Evolutionary conservation across 2,888 invertebrate genomes (phyloP), one percentile per base, ranked within the genome.

Genomic region (Drosophila flavopinicola): DNA sequence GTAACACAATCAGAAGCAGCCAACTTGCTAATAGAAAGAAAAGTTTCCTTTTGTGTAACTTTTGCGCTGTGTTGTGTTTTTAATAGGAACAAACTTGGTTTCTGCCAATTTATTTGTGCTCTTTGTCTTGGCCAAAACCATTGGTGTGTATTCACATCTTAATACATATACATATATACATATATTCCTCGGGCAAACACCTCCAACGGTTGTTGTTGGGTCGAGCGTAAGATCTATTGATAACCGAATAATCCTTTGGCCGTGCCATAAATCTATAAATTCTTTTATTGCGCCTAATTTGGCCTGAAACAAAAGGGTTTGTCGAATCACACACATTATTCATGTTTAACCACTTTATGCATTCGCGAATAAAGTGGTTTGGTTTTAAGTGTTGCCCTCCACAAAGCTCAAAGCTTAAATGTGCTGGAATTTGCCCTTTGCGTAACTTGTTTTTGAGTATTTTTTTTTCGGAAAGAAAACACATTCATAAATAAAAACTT

Each of bases 271-370:
- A 85, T 80, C 72, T 60, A 13, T 61, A 52, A 59, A 52, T 74
- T 74, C 61, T 67, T 85, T 85, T 85, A 82, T 72, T 75, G 76
- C 56, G 78, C 85, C 83, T 78, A 80, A 80, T 85, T 80, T 85
- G 65, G 44, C 42, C 44, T 5, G 33, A 49, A 49, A 72, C 52
- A 72, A 72, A 60, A 57, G 67, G 48, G 59, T 35, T 39, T 7
- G 57, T 11, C 25, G 54, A 51, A 30, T 35, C 56, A 37, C 47
- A 78, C 56, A 37, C 47, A 78, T 85, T 67, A 78, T 67, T 71
- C 71, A 64, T 82, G 71, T 66, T 71, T 53, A 29, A 54, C 45
- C 53, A 29, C 23, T 59, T 78, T 71, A 67, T 83, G 67, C 57
- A 59, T 56, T 60, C 63, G 29, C 29, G 44, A 41, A 33, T 42